Evolutionary conservation across 2,113 vertebrate genomes (phyloP).

Genomic region (Psettodes erumei): DNA sequence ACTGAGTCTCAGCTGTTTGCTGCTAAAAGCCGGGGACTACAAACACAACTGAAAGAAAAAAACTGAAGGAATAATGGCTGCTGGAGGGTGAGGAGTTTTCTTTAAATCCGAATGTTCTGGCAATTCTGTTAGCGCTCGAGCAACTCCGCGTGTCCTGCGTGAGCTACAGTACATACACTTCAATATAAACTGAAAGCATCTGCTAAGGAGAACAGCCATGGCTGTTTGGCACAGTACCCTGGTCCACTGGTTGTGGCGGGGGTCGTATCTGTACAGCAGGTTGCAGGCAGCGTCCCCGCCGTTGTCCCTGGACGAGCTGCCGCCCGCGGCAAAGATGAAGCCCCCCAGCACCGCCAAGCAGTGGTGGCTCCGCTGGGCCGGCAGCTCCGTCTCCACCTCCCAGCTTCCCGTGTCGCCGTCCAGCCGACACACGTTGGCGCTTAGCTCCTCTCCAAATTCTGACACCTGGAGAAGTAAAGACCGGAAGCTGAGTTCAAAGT

Average conservation of each 20-base stretch:
- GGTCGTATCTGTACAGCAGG: constrained; percentile 95
- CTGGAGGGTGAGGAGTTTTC: background rate
- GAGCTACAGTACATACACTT: too few species aligned
- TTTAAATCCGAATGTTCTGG: background rate
- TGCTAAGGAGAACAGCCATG: background rate
- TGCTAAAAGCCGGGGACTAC: background rate
- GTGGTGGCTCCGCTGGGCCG: constrained; percentile 91
- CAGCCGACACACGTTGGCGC: constrained; percentile 90
- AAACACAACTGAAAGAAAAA: too few species aligned
- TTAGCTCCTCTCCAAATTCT: constrained; percentile 92
- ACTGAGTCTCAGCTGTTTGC: background rate
- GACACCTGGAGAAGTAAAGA: constrained; percentile 79
- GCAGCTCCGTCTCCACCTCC: constrained; percentile 90
- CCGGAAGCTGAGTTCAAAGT: background rate
- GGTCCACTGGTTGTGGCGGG: constrained; percentile 93
- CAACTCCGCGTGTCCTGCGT: background rate
- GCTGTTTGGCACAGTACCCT: constrained; percentile 82
- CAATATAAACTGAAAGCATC: background rate
- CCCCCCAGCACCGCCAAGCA: constrained; percentile 91
- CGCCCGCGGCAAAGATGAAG: constrained; percentile 92
- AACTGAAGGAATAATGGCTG: fast-evolving
- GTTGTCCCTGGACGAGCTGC: constrained; percentile 92
- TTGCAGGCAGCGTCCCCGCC: constrained; percentile 92
- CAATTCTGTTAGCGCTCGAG: background rate
- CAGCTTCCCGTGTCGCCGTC: constrained; percentile 83